phyloP scores from a whole-genome alignment of 2,113 vertebrate genomes.

The Lophura nycthemera region DNA sequence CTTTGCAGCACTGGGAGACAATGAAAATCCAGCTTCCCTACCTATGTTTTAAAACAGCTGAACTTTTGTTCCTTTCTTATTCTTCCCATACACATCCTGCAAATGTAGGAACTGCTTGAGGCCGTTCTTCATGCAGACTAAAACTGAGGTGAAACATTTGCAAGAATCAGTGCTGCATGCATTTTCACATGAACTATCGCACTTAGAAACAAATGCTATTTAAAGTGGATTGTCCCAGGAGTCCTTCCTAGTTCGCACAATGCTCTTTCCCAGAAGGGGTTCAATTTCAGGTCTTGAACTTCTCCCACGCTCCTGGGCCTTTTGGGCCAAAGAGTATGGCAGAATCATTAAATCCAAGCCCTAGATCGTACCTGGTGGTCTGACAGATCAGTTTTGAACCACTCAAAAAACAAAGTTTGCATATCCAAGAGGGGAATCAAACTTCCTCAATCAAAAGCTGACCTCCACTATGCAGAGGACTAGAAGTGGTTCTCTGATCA shows the following conservation, averaged over 20 bases:
- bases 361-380: neutral
- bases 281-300: constrained; percentile 61
- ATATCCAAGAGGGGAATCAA: neutral
- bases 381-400: neutral
- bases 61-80: constrained; percentile 34
- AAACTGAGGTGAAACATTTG: constrained; percentile 28
- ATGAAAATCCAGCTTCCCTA: neutral
- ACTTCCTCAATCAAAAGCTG: neutral
- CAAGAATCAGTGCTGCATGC: neutral
- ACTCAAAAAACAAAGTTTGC: neutral
- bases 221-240: constrained; percentile 68
- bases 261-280: constrained; percentile 65
- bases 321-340: constrained; percentile 29
- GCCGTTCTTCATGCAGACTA: neutral
- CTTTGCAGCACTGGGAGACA: neutral
- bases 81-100: constrained; percentile 39
- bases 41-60: neutral
- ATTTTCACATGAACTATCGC: constrained; percentile 71
- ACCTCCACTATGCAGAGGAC: neutral
- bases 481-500: neutral
- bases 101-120: constrained; percentile 5
- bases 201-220: constrained; percentile 68
- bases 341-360: neutral
- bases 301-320: constrained; percentile 65
- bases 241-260: constrained; percentile 53